Conservation (phyloP, 2,888 invertebrate genomes). For the Drosophila quinaria region DNA sequence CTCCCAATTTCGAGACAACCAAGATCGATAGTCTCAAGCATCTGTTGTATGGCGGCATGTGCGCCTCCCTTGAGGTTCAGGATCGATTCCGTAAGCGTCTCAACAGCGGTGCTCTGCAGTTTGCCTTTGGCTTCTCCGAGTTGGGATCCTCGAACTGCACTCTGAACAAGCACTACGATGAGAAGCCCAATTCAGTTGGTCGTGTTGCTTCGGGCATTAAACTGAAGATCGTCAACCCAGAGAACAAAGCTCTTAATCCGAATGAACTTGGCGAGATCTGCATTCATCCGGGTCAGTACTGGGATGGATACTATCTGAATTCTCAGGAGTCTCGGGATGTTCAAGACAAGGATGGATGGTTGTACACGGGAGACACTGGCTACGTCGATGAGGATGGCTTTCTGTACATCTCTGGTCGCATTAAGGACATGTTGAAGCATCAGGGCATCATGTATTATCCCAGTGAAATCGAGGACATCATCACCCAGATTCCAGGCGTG, state of each 20-base stretch:
- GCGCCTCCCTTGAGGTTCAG: conserved; percentile 37
- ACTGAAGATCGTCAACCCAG: conserved; percentile 67
- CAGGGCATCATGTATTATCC: conserved; percentile 72
- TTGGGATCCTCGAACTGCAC: conserved; percentile 31
- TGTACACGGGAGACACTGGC: conserved; percentile 82
- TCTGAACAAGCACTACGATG: conserved; percentile 35
- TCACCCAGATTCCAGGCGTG: conserved; percentile 65
- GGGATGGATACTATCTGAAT: conserved; percentile 77
- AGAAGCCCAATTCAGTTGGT: conserved; percentile 64
- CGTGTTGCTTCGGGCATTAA: conserved; percentile 44
- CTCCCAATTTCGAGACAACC: conserved; percentile 46
- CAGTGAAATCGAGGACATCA: conserved; percentile 71
- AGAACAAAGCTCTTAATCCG: conserved; percentile 50
- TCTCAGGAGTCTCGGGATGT: conserved; percentile 41
- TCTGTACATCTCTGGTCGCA: conserved; percentile 72
- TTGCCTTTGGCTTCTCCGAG: conserved; percentile 63
- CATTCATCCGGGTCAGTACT: conserved; percentile 43
- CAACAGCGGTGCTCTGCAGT: conserved; percentile 37
- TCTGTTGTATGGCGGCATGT: conserved; percentile 61
- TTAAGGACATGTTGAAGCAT: conserved; percentile 80
- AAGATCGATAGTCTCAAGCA: conserved; percentile 48
- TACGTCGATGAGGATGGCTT: conserved; percentile 76
- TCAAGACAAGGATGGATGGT: conserved; percentile 68
- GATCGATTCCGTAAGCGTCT: conserved; percentile 45
- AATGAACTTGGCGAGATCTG: conserved; percentile 75